These are phyloP conservation scores for Mastacembelus armatus DNA, from an alignment of 2,797 vertebrate genomes.

Conservation along the genomic window DNA sequence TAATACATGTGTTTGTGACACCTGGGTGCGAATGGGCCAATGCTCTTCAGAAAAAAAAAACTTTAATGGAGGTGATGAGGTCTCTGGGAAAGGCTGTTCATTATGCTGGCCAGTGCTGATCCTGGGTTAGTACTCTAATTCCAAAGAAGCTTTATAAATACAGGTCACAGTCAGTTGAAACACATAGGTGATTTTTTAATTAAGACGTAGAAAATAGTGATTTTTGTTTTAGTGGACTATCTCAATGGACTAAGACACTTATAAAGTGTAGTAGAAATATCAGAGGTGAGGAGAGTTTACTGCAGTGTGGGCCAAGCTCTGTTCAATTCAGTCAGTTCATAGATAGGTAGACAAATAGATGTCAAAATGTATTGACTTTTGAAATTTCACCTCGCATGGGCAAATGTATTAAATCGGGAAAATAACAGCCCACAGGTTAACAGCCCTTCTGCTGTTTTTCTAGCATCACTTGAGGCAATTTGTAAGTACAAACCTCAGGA, in stretches of 20 bases:
- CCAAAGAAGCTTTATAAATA: constrained; percentile 58
- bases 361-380: constrained; percentile 10
- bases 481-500: constrained; percentile 56
- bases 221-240: constrained; percentile 80
- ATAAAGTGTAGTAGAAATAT: constrained; percentile 83
- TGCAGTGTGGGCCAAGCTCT: constrained; percentile 65
- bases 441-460: constrained; percentile 37
- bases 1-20: constrained; percentile 9
- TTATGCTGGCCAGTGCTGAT: constrained; percentile 48
- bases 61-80: constrained; percentile 41
- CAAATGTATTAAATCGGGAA: constrained; percentile 35
- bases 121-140: constrained; percentile 59
- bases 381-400: constrained; percentile 19
- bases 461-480: constrained; percentile 22
- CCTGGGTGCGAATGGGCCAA: not conserved
- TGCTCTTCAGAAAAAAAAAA: constrained; percentile 9
- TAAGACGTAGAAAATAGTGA: constrained; percentile 80
- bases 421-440: constrained; percentile 18
- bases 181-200: constrained; percentile 68
- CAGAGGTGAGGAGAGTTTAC: constrained; percentile 77
- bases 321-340: constrained; percentile 72
- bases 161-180: constrained; percentile 66
- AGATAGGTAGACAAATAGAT: constrained; percentile 4
- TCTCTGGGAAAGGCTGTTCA: constrained; percentile 42
- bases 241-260: constrained; percentile 78